Conservation (phyloP, 2,888 invertebrate genomes). For the Brenthis ino region DNA sequence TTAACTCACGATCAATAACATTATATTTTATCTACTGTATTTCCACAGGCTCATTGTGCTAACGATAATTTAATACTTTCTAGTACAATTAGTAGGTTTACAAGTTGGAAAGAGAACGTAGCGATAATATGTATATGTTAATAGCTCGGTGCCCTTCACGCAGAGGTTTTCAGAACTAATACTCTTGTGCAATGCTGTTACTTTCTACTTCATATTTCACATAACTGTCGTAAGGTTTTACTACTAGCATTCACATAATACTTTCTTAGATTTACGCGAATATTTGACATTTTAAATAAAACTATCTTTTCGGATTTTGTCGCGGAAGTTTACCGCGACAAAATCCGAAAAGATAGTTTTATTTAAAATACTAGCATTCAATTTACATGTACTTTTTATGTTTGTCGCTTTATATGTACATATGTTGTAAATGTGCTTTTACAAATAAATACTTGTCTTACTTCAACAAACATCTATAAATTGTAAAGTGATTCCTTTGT, state of each 20-base stretch:
- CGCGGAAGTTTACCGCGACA: no score
- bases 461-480: no score
- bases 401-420: no score
- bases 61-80: constrained; percentile 7
- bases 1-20: neutral
- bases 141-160: constrained; percentile 8
- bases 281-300: no score
- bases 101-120: constrained; percentile 9
- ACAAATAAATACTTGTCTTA: no score
- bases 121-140: constrained; percentile 8
- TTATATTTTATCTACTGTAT: neutral
- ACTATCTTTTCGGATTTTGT: no score
- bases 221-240: neutral
- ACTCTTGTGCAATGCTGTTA: constrained; percentile 7
- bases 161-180: constrained; percentile 13
- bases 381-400: no score
- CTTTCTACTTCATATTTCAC: constrained; percentile 6
- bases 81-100: constrained; percentile 8
- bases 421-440: no score
- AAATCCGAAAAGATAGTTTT: no score
- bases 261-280: no score
- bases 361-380: neutral
- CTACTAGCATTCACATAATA: neutral
- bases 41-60: neutral
- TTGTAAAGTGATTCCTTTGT: no score